Percentiles rank a stretch among this genome's conserved stretches.
Conservation (phyloP, 2,888 invertebrate genomes). For the Acleris laterana region DNA sequence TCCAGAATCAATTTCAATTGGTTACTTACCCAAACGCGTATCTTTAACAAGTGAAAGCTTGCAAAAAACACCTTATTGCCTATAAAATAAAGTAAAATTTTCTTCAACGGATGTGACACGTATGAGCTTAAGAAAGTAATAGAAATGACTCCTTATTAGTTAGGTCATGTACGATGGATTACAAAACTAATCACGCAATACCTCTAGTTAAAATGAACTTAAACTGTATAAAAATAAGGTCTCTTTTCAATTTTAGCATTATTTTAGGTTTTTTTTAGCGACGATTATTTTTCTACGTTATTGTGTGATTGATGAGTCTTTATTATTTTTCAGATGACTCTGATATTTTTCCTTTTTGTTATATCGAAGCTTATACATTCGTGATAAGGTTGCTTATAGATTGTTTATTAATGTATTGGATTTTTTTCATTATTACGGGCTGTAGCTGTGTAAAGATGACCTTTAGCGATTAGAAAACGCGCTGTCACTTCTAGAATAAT, state of each 20-base stretch:
- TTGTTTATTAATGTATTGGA: too few relatives aligned
- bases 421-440: too few relatives aligned
- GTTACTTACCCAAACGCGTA: too few relatives aligned
- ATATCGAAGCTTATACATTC: neutral
- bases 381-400: neutral
- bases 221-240: neutral
- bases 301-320: conserved; percentile 22
- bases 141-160: conserved; percentile 16
- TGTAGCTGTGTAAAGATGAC: too few relatives aligned
- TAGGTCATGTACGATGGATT: conserved; percentile 20
- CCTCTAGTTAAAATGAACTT: neutral
- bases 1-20: too few relatives aligned
- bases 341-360: neutral
- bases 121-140: too few relatives aligned
- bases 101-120: too few relatives aligned
- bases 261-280: neutral
- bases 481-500: too few relatives aligned
- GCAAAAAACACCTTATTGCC: too few relatives aligned
- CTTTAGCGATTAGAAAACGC: too few relatives aligned
- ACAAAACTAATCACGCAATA: conserved; percentile 13
- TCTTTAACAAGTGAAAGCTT: too few relatives aligned
- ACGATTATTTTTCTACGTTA: conserved; percentile 13
- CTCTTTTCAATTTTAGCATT: neutral
- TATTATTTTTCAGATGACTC: conserved; percentile 22
- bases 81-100: too few relatives aligned